A percentile compares a stretch with the other conserved stretches of the same genome.
Conservation (phyloP, 2,113 vertebrate species). For the Prunella fulvescens region DNA sequence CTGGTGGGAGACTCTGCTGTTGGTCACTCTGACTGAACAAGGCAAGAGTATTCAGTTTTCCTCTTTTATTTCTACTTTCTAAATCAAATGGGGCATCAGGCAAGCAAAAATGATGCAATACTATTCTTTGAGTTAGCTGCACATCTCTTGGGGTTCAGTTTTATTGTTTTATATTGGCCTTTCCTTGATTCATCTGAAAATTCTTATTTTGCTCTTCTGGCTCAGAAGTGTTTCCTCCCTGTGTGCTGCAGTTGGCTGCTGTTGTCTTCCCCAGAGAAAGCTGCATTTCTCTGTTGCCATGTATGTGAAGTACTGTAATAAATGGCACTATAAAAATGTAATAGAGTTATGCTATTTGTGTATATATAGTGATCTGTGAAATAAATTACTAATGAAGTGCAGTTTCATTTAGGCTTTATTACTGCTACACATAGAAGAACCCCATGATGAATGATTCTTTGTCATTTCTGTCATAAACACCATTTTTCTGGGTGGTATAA, state of each 20-base stretch:
- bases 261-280: not conserved
- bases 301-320: conserved; percentile 36
- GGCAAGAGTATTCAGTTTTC: not conserved
- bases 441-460: conserved; percentile 68
- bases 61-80: not conserved
- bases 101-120: not conserved
- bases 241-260: not conserved
- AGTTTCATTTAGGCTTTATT: conserved; percentile 69
- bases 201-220: not conserved
- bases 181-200: not conserved
- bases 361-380: conserved; percentile 65
- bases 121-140: not conserved
- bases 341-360: conserved; percentile 51
- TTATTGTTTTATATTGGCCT: not conserved
- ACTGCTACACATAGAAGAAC: conserved; percentile 41
- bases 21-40: not conserved
- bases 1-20: not conserved
- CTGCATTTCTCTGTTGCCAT: not conserved
- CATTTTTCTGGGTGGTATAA: conserved; percentile 60
- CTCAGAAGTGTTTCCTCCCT: not conserved
- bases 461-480: conserved; percentile 66
- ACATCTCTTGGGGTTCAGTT: not conserved
- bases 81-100: not conserved
- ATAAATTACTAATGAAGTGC: conserved; percentile 70
- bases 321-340: conserved; percentile 51